phyloP scores from a whole-genome alignment of 2,888 invertebrate species.

The Plebejus melissa region DNA sequence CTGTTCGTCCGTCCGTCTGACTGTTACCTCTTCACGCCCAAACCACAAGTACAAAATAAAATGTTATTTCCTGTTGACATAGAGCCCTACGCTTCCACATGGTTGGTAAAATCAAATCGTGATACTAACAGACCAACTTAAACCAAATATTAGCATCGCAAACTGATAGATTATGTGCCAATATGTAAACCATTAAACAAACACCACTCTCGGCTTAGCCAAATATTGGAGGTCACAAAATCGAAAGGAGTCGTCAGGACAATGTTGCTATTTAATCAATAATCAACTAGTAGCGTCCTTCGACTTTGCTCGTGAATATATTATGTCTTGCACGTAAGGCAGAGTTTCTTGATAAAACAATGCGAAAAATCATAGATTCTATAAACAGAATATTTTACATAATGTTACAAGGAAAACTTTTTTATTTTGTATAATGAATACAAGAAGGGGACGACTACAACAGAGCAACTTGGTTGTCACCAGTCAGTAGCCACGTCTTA shows the following conservation, averaged over 20 bases:
- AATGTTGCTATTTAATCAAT: conserved; percentile 12
- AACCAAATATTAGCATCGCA: conserved; percentile 11
- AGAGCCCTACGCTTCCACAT: not conserved
- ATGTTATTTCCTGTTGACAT: not conserved
- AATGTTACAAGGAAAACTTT: too few species aligned
- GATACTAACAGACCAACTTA: not conserved
- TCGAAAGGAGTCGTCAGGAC: not conserved
- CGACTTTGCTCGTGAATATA: not conserved
- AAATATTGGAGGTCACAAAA: conserved; percentile 5
- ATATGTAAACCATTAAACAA: conserved; percentile 14
- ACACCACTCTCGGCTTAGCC: conserved; percentile 15
- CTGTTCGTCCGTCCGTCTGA: too few species aligned
- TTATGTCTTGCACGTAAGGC: not conserved
- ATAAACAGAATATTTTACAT: not conserved
- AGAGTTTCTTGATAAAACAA: not conserved
- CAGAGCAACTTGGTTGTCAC: too few species aligned
- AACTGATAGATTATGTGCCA: conserved; percentile 4
- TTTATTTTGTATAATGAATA: too few species aligned
- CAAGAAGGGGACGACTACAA: too few species aligned
- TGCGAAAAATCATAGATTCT: not conserved
- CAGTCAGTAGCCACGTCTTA: too few species aligned
- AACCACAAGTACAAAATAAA: not conserved
- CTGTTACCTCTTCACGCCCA: too few species aligned
- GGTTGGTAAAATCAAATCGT: not conserved
- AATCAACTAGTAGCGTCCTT: not conserved